Base-by-base conservation (phyloP, 2,113 vertebrate species). In the Trachemys scripta region DNA sequence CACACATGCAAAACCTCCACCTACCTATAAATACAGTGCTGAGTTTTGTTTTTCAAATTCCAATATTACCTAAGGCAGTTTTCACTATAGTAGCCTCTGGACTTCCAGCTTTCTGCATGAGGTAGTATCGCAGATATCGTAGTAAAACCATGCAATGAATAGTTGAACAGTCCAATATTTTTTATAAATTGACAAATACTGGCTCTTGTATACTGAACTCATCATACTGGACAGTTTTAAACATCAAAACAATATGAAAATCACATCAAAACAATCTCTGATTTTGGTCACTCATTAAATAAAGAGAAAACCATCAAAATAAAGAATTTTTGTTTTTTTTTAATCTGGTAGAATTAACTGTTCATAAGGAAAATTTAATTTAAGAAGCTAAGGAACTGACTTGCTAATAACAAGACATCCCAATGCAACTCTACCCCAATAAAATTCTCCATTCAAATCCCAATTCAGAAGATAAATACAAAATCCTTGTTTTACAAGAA, bases 11-110 rank as follows among this genome's bases (percentile, higher is more conserved):
- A 76, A 96, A 91, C 0, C 10, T 5, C 72, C 38, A 76, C 22
- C 38, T 45, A 45, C 22, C 38, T 45, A 76, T 76, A 42, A 0
- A 13, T 25, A 83, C 25, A 83, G 82, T 8, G 13, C 88, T 6
- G 81, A 72, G 88, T 93, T 47, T 83, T 93, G 92, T 94, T 75
- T 54, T 88, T 79, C 76, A 90, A 59, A 96, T 85, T 92, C 88
- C 92, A 96, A 91, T 3, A 54, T 81, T 81, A n/a, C 31, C 31
- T n/a, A 90, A 62, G 7, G 76, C 42, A 87, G 75, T 42, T 92
- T 90, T 95, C 90, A 83, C 80, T 78, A 90, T 62, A 57, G 35
- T 82, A 25, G 81, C 20, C 80, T 24, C 45, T 93, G 92, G 93
- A 85, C 81, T 0, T 0, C 13, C 87, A 88, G 42, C 81, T 87